phyloP scores from a whole-genome alignment of 2,113 vertebrate genomes.

The Bufo gargarizans region DNA sequence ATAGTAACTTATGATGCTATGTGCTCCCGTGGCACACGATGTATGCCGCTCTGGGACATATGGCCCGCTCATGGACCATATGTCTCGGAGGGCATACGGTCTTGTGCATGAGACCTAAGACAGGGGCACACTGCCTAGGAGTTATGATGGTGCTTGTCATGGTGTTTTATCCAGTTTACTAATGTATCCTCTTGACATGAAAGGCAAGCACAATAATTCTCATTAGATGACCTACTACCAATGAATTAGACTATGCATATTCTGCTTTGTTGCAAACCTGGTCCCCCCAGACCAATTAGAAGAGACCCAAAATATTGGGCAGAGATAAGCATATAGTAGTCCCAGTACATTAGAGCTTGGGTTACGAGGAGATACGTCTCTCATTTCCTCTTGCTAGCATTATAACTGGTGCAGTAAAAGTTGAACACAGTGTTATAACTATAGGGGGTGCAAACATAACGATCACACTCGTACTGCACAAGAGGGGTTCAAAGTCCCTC shows the following conservation, averaged over 20 bases:
- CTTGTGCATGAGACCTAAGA: no score
- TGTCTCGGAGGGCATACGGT: no score
- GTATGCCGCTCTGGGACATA: no score
- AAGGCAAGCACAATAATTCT: neutral
- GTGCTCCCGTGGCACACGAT: no score
- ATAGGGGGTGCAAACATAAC: neutral
- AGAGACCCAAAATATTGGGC: neutral
- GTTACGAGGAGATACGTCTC: neutral
- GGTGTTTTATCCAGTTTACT: neutral
- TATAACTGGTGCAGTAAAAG: neutral
- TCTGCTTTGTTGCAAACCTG: neutral
- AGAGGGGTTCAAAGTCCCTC: no score
- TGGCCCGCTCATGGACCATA: no score
- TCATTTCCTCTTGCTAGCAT: neutral
- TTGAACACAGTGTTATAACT: neutral
- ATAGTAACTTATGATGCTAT: no score
- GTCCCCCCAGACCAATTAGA: no score
- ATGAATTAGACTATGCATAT: neutral
- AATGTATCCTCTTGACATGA: neutral
- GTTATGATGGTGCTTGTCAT: neutral
- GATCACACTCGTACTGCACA: no score
- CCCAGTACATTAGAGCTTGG: neutral
- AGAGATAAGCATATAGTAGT: neutral
- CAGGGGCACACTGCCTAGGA: no score
- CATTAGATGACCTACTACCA: no score